Evolutionary conservation across 2,888 invertebrate genomes (phyloP).

Genomic region (Phyllotreta cruciferae): DNA sequence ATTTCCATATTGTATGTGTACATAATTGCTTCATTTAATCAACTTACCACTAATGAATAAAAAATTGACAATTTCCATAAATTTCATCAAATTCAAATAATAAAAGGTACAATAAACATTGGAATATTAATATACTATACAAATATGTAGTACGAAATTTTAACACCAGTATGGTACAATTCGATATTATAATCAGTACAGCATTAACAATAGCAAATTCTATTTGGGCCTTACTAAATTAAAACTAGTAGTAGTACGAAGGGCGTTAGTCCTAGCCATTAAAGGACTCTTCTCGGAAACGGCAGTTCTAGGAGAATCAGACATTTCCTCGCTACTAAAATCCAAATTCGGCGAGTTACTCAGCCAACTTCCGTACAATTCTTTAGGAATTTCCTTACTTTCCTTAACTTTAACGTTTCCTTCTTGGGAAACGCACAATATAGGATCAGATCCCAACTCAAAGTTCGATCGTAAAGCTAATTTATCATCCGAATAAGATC

Average conservation of each 20-base stretch:
- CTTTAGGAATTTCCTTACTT: conserved; percentile 42
- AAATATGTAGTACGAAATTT: no score
- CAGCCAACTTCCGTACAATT: conserved; percentile 53
- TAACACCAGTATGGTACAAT: no score
- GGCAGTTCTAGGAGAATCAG: conserved; percentile 43
- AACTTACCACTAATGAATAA: no score
- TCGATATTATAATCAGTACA: no score
- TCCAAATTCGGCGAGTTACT: conserved; percentile 49
- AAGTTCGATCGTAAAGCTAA: conserved; percentile 38
- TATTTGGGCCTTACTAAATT: conserved; percentile 58
- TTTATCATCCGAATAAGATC: conserved; percentile 51
- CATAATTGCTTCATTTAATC: no score
- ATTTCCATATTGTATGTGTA: no score
- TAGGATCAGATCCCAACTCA: conserved; percentile 51
- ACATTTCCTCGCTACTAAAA: conserved; percentile 49
- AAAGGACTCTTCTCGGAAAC: conserved; percentile 45
- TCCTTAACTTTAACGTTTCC: not conserved
- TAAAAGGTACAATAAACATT: no score
- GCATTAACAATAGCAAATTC: conserved; percentile 2
- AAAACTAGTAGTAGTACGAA: conserved; percentile 57
- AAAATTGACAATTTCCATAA: no score
- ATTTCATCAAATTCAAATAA: no score
- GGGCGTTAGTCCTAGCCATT: conserved; percentile 56
- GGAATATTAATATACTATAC: no score
- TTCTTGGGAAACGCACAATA: conserved; percentile 30